Evolutionary conservation across 2,113 vertebrate species (phyloP), one percentile per base, ranked within the genome.

Genomic region (Cichladusa arquata): DNA sequence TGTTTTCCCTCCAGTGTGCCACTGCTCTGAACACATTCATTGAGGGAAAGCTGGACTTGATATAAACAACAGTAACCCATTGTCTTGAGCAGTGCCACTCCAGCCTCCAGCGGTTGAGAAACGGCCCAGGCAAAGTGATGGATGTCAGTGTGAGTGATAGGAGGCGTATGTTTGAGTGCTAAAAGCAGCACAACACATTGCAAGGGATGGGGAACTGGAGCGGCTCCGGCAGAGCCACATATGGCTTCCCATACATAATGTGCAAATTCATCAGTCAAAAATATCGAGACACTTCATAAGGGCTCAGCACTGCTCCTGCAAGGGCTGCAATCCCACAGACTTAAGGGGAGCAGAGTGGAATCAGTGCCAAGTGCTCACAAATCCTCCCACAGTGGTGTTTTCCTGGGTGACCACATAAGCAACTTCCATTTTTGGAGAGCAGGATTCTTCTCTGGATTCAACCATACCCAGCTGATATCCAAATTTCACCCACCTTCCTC

Each of bases 161-260:
- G 94, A 97, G 90, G 54, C 94, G 53, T 97, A 92, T 96, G 95
- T 86, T 97, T 86, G 73, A 67, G 88, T 79, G 86, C 90, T 93
- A 94, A 95, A 96, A 96, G 93, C 88, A 92, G 95, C 95, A 96
- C 72, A 95, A 91, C 95, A 96, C 95, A 95, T 96, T 95, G 92
- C 95, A 92, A 92, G 61, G 86, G 65, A 78, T 65, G 65, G 48
- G 88, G 71, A 96, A 84, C 90, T 96, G 95, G 92, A 96, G 88
- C 2, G 0, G 72, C 69, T 96, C 92, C 8, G 92, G 57, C 65
- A 86, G 58, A 92, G 88, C 54, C 95, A 89, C 96, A 97, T 96
- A 96, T 96, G 96, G 92, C 83, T 93, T 90, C 92, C 88, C 92
- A 94, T 95, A 78, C 28, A 96, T 81, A 91, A 96, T 88, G 88